A percentile compares a stretch with the other conserved stretches of the same genome.
Evolutionary conservation across 2,113 vertebrate genomes (phyloP).

Genomic region (Sorex fumeus): DNA sequence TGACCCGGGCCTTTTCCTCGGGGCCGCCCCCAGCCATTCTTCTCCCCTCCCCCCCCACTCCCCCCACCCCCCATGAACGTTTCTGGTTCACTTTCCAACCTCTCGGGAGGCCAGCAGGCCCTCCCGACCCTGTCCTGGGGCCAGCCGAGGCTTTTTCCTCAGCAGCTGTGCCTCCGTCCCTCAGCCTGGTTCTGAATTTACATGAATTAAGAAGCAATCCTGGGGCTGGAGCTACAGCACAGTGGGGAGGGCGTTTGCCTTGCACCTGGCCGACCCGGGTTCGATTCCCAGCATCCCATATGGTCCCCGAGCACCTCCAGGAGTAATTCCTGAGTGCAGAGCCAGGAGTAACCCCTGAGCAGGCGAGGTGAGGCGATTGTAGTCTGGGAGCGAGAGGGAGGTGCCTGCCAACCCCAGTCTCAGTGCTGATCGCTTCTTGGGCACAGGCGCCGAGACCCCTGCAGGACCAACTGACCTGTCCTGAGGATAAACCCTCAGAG

Average conservation of each 20-base stretch:
- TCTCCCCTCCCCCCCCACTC: no score
- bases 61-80: no score
- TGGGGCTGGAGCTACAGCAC: neutral
- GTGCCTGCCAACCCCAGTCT: no score
- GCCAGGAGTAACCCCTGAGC: no score
- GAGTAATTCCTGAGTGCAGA: no score
- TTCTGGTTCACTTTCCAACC: constrained; percentile 21
- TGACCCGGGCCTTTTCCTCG: constrained; percentile 49
- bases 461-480: neutral
- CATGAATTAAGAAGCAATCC: neutral
- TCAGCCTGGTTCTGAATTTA: neutral
- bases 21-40: neutral
- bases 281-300: no score
- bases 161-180: neutral
- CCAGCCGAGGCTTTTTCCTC: neutral
- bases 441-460: no score
- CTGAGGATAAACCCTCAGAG: neutral
- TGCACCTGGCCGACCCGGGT: no score
- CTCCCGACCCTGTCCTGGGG: neutral
- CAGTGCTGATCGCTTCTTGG: no score
- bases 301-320: no score
- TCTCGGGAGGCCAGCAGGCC: neutral
- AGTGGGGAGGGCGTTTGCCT: neutral
- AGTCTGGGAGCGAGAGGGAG: no score
- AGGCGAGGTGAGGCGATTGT: no score